Evolutionary conservation across 2,888 invertebrate genomes (phyloP), one percentile per base, ranked within the genome.

Genomic region (Spodoptera picta): DNA sequence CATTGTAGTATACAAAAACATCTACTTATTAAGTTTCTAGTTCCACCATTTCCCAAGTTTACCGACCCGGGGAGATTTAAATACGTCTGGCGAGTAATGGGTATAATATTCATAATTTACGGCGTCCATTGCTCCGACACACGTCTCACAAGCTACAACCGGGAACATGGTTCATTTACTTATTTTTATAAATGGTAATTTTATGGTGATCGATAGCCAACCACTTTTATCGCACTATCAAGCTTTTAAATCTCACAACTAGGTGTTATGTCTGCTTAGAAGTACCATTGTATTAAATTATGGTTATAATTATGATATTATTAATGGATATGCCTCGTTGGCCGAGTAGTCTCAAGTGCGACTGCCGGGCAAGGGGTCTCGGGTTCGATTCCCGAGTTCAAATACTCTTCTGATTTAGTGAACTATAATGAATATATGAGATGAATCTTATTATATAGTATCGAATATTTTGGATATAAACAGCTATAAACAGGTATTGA

Each of bases 61-160:
- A 54, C 55, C 48, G 47, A 63, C 61, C 70, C 50, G 51, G 12
- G 12, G 51, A 68, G 63, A 60, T 66, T 55, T 62, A 60, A 74
- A 67, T 65, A 65, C 43, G 52, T 60, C 62, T 67, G 56, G 61
- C 60, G 42, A 53, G 46, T 73, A 65, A 70, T 65, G n/a, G 60
- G 49, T 61, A 45, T 59, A 69, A 77, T 63, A 74, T 65, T 61
- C 67, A 64, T 58, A 60, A 43, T 63, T 70, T 62, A 70, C 60
- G n/a, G 52, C 55, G 71, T 60, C 44, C 70, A 57, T 75, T 57
- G 56, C 52, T 56, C 41, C 36, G 62, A 54, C 72, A 70, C 72
- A 59, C 62, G 65, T 73, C 58, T 55, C 43, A 11, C 43, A 43
- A 41, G 54, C 55, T 42, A 63, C 60, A 71, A 54, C 58, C 51